Evolutionary conservation across 2,888 invertebrate genomes (phyloP), one percentile per base, ranked within the genome.

Genomic region (Stegana nigrithorax): DNA sequence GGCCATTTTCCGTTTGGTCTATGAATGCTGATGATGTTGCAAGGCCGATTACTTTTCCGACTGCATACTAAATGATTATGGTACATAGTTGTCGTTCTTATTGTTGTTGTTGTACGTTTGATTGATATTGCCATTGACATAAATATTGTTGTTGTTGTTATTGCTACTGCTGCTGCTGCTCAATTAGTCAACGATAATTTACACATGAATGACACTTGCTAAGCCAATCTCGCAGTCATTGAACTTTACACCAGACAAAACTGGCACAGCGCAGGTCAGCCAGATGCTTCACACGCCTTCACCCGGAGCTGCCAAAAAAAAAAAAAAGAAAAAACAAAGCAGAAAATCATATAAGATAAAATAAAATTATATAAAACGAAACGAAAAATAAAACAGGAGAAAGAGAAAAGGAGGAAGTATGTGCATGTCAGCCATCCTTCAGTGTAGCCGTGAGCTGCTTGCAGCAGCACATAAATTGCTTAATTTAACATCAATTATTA

Each of bases 401-500:
- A n/a, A n/a, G n/a, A n/a, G n/a, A n/a, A n/a, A n/a, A n/a, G n/a
- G n/a, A n/a, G n/a, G n/a, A n/a, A n/a, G n/a, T n/a, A n/a, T n/a
- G n/a, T n/a, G n/a, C n/a, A n/a, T n/a, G n/a, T n/a, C n/a, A n/a
- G n/a, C n/a, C n/a, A n/a, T n/a, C n/a, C n/a, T n/a, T n/a, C n/a
- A n/a, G n/a, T n/a, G n/a, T n/a, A n/a, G n/a, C n/a, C n/a, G n/a
- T n/a, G 32, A 32, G n/a, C 3, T n/a, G 32, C 5, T 29, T 29
- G 32, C 32, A 32, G 32, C n/a, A 51, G 27, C 26, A 26, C n/a
- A 27, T 51, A 27, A 25, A 51, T 51, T 27, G 29, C 26, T 51
- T 70, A 73, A 70, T 74, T 76, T 63, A 75, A 74, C 76, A 75
- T 67, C 69, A 67, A 76, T 39, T 39, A 42, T 42, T 42, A 19